Evolutionary conservation across 2,888 invertebrate genomes (phyloP).

Genomic region (Torymus auratus): DNA sequence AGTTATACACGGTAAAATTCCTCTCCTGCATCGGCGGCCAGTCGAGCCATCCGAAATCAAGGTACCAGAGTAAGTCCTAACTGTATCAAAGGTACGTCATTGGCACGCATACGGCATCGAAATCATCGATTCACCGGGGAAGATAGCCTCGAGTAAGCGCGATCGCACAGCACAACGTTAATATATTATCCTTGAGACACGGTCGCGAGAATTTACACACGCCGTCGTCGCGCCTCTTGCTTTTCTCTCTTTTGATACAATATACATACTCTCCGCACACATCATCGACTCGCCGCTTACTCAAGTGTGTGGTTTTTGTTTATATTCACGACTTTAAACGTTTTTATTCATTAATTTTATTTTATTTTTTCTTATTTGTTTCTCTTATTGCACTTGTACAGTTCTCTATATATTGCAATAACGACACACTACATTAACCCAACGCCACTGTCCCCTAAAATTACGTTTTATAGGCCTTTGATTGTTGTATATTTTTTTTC

Average conservation of each 20-base stretch:
- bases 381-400: slow-evolving; percentile 52
- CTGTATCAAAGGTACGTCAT: slow-evolving; percentile 58
- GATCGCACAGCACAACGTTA: slow-evolving; percentile 1
- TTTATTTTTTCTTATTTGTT: slow-evolving; percentile 35
- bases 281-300: slow-evolving; percentile 36
- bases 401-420: slow-evolving; percentile 49
- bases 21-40: background rate
- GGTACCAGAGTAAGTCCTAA: slow-evolving; percentile 56
- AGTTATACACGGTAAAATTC: too few relatives aligned
- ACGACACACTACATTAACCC: slow-evolving; percentile 61
- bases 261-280: too few relatives aligned
- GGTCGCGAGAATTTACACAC: background rate
- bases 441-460: slow-evolving; percentile 65
- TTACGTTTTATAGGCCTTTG: slow-evolving; percentile 69
- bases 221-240: background rate
- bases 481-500: slow-evolving; percentile 62
- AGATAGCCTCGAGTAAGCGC: slow-evolving; percentile 46
- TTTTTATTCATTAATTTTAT: slow-evolving; percentile 51
- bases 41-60: slow-evolving; percentile 37
- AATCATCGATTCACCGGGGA: slow-evolving; percentile 58
- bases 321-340: slow-evolving; percentile 20
- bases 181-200: background rate
- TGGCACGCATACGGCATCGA: slow-evolving; percentile 61
- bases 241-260: background rate
- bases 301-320: slow-evolving; percentile 37